Conservation (phyloP, 2,888 invertebrate genomes). For the Microchrysa polita region DNA sequence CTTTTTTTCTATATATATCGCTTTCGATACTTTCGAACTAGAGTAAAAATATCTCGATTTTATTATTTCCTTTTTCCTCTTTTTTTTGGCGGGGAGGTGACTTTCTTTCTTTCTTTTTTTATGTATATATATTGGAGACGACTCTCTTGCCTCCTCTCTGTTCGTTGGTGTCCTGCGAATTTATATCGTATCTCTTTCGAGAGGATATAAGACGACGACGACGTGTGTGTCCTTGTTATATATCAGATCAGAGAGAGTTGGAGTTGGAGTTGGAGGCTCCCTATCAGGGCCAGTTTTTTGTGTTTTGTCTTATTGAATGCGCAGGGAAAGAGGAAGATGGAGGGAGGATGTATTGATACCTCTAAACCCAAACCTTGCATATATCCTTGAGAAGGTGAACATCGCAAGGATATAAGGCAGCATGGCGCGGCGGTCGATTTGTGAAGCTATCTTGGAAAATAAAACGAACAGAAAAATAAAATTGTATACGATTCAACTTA, state of each 20-base stretch:
- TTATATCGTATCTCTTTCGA: not conserved
- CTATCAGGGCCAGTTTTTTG: too few relatives aligned
- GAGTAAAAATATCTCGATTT: constrained; percentile 41
- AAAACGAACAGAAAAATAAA: constrained; percentile 1
- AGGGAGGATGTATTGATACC: constrained; percentile 35
- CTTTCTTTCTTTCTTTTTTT: too few relatives aligned
- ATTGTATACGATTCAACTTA: too few relatives aligned
- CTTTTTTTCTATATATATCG: constrained; percentile 9
- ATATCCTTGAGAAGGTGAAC: too few relatives aligned
- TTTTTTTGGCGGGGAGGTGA: constrained; percentile 10
- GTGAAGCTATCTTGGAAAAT: not conserved
- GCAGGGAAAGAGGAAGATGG: too few relatives aligned
- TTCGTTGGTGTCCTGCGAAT: too few relatives aligned
- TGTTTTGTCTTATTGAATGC: too few relatives aligned
- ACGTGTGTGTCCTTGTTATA: constrained; percentile 36
- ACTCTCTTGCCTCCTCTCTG: constrained; percentile 10
- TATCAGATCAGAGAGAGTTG: not conserved
- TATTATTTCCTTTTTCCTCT: constrained; percentile 39
- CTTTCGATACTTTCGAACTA: constrained; percentile 24
- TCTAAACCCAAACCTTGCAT: not conserved
- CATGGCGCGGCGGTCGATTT: not conserved
- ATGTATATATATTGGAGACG: not conserved
- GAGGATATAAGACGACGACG: constrained; percentile 25
- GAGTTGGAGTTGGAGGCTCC: too few relatives aligned
- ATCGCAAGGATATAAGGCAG: not conserved